phyloP scores from a whole-genome alignment of 2,113 vertebrate species.

The Elachura formosa region DNA sequence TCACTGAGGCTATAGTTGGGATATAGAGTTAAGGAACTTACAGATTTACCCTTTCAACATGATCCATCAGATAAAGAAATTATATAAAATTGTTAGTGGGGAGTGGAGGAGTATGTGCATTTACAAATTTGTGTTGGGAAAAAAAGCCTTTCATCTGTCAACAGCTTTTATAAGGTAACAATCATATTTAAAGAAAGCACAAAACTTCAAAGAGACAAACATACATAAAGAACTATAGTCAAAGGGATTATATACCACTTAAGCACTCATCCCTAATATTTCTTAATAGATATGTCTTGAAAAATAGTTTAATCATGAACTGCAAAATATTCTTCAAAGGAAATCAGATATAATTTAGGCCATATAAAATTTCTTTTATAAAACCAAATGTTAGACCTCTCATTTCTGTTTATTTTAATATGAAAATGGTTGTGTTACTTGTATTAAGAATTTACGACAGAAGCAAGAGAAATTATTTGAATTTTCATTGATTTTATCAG shows the following conservation, averaged over 20 bases:
- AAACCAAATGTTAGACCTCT: background rate
- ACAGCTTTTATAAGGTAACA: background rate
- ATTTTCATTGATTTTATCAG: background rate
- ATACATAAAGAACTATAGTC: background rate
- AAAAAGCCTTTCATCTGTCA: background rate
- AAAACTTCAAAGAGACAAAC: background rate
- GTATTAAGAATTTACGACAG: background rate
- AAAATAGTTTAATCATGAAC: background rate
- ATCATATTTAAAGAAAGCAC: background rate
- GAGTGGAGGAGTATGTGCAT: accelerated
- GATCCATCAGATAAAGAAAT: background rate
- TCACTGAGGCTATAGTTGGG: background rate
- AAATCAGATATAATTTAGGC: background rate
- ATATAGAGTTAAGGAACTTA: background rate
- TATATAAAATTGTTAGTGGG: background rate
- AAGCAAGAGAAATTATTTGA: background rate
- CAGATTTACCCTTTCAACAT: background rate
- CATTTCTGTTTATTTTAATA: background rate
- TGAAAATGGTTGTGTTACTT: background rate
- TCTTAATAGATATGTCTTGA: background rate
- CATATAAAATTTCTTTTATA: background rate
- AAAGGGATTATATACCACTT: background rate
- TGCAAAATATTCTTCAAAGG: background rate
- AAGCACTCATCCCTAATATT: background rate
- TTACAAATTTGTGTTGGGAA: background rate